These are phyloP conservation scores for Unio delphinus DNA, from an alignment of 2,888 invertebrate genomes.

Conservation along the genomic window DNA sequence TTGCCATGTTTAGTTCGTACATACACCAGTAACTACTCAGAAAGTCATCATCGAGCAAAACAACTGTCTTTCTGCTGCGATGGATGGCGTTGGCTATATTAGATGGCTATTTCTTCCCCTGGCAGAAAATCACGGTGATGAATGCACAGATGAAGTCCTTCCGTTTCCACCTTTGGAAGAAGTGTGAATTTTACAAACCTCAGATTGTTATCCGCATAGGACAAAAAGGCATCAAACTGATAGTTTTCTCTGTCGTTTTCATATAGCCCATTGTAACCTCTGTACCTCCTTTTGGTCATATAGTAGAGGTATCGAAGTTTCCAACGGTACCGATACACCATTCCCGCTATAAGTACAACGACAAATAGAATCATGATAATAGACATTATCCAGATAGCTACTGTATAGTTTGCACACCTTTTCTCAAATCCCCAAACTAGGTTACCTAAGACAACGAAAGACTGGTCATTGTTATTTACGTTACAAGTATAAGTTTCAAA, in stretches of 20 bases:
- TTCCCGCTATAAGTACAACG: slow-evolving; percentile 13
- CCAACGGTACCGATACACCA: slow-evolving; percentile 28
- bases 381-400: too few relatives aligned
- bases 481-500: too few relatives aligned
- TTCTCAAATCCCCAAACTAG: too few relatives aligned
- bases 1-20: slow-evolving; percentile 45
- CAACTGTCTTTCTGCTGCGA: slow-evolving; percentile 38
- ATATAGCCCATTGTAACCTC: slow-evolving; percentile 1
- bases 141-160: slow-evolving; percentile 31
- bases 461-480: too few relatives aligned
- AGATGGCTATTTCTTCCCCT: slow-evolving; percentile 33
- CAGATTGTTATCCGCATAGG: slow-evolving; percentile 23
- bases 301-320: slow-evolving; percentile 30
- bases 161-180: slow-evolving; percentile 10
- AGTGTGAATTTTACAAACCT: slow-evolving; percentile 12
- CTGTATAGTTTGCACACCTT: too few relatives aligned
- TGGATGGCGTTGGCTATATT: slow-evolving; percentile 40
- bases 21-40: slow-evolving; percentile 39
- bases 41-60: slow-evolving; percentile 31
- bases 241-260: slow-evolving; percentile 6
- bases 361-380: background rate
- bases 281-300: slow-evolving; percentile 17
- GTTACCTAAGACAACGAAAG: too few relatives aligned
- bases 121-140: slow-evolving; percentile 43
- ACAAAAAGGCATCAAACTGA: slow-evolving; percentile 35